Conservation (phyloP, 2,797 vertebrate genomes). For the Ctenopoma multispine region DNA sequence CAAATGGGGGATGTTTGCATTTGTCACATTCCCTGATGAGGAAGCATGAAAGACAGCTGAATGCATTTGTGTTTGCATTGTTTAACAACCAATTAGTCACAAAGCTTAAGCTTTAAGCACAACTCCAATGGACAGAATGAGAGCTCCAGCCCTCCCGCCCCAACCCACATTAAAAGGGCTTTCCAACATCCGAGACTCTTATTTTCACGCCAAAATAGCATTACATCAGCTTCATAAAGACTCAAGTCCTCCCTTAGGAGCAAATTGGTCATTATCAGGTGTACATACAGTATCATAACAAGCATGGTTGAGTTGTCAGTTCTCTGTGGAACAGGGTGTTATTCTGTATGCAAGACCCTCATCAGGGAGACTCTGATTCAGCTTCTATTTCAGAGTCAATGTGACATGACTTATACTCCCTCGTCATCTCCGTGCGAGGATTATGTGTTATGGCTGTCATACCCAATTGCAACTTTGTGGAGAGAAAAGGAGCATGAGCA, state of each 20-base stretch:
- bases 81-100: conserved; percentile 71
- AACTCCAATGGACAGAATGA: conserved; percentile 41
- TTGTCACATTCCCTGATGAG: conserved; percentile 56
- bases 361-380: conserved; percentile 34
- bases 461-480: conserved; percentile 58
- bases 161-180: conserved; percentile 12
- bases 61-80: conserved; percentile 45
- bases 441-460: conserved; percentile 59
- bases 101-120: conserved; percentile 48
- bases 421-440: conserved; percentile 38
- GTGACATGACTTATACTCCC: conserved; percentile 55
- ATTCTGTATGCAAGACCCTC: conserved; percentile 25
- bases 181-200: conserved; percentile 20
- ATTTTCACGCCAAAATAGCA: conserved; percentile 2
- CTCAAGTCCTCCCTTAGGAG: not conserved
- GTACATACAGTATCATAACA: not conserved
- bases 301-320: conserved; percentile 14
- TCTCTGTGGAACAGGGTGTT: conserved; percentile 7
- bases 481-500: conserved; percentile 43
- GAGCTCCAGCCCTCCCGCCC: not conserved
- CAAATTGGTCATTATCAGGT: conserved; percentile 2
- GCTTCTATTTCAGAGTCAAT: conserved; percentile 39
- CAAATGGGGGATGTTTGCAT: conserved; percentile 59
- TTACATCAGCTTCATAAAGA: conserved; percentile 4
- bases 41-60: conserved; percentile 50